Percentiles rank a stretch among this genome's conserved stretches.
Evolutionary conservation across 2,888 invertebrate genomes (phyloP).

Genomic region (Eugnorisma glareosa): DNA sequence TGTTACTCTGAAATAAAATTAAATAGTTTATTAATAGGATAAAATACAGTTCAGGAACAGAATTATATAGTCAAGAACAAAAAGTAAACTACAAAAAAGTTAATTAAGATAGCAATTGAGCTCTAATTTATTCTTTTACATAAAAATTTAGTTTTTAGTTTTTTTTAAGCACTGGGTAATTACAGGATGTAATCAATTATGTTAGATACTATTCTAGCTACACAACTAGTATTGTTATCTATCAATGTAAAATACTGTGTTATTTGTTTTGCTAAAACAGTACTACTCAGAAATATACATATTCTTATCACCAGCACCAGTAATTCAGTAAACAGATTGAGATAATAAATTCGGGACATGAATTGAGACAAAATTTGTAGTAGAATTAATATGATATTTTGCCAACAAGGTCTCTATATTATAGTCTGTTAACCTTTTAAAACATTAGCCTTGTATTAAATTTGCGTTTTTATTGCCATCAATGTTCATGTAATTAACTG

Average conservation of each 20-base stretch:
- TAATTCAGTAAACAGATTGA: neutral
- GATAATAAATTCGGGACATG: neutral
- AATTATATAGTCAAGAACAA: neutral
- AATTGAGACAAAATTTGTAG: neutral
- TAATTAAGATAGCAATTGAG: no score
- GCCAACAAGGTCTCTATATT: neutral
- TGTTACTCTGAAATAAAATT: slow-evolving; percentile 91
- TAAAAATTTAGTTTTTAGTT: neutral
- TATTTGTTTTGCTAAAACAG: neutral
- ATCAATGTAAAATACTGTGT: neutral
- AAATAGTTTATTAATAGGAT: slow-evolving; percentile 18
- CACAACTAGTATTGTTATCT: neutral
- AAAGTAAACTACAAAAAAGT: neutral
- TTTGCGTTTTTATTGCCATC: slow-evolving; percentile 23
- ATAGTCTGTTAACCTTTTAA: neutral
- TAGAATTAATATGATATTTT: neutral
- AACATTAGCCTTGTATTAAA: slow-evolving; percentile 1
- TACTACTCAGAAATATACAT: neutral
- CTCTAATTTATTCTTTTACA: neutral
- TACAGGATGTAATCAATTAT: neutral
- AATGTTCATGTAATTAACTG: neutral
- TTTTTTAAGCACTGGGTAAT: neutral
- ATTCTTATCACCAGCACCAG: neutral
- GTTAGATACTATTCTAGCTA: neutral
- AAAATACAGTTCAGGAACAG: slow-evolving; percentile 31